Conservation (phyloP, 2,113 vertebrate species). For the Chaetodon trifascialis region DNA sequence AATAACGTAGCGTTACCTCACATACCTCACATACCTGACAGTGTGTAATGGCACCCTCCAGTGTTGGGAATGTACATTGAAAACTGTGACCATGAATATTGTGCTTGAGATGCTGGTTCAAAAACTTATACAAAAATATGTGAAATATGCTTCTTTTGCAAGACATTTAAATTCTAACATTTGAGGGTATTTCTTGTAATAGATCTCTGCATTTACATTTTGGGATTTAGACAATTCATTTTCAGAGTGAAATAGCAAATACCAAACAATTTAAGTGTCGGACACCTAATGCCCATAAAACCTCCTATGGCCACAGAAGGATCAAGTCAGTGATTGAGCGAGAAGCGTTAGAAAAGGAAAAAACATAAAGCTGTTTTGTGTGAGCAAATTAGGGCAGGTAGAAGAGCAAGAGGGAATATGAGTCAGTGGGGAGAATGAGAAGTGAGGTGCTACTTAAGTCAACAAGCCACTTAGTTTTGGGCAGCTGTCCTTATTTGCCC, state of each 20-base stretch:
- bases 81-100: constrained; percentile 19
- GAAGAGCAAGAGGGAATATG: background rate
- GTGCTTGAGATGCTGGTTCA: background rate
- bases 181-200: background rate
- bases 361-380: constrained; percentile 20
- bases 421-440: constrained; percentile 14
- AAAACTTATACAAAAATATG: background rate
- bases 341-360: background rate
- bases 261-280: constrained; percentile 21
- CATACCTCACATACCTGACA: constrained; percentile 3
- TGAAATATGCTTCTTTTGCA: background rate
- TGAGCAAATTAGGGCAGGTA: constrained; percentile 35
- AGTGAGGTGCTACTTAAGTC: constrained; percentile 45
- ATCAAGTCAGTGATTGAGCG: constrained; percentile 15
- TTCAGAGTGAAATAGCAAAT: constrained; percentile 4
- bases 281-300: constrained; percentile 1
- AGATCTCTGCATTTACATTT: constrained; percentile 1
- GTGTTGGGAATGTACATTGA: constrained; percentile 50
- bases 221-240: constrained; percentile 2
- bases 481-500: constrained; percentile 64
- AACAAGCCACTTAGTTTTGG: constrained; percentile 51
- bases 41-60: constrained; percentile 57
- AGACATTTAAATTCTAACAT: background rate
- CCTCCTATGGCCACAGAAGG: background rate
- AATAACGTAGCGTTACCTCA: background rate